Evolutionary conservation across 2,797 vertebrate genomes (phyloP), one percentile per base, ranked within the genome.

Genomic region (Enteromius radiatus): DNA sequence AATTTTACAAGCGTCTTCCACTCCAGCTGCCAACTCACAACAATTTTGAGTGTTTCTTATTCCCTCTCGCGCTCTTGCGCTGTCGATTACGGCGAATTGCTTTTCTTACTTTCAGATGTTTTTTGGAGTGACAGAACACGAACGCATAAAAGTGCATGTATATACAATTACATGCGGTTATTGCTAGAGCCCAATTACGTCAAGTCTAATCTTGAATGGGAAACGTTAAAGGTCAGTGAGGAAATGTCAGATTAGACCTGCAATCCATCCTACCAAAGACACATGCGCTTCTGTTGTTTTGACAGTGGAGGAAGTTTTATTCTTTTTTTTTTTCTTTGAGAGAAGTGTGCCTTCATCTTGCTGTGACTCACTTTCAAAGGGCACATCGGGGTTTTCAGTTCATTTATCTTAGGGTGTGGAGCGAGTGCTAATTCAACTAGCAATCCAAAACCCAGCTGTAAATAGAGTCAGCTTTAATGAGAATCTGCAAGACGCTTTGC

Each of bases 361-460:
- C 69, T 90, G 15, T 56, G 85, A 88, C 88, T 91, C 89, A 90
- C 87, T 87, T 89, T 80, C 87, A 85, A 87, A 23, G 80, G 88
- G 88, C 90, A 87, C 85, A 89, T 80, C 82, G 88, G 78, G 87
- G 78, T 87, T 92, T 91, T 85, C 89, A 89, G 89, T 79, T 89
- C 83, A 92, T 90, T 92, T 86, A 87, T 91, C 90, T 89, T 84
- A 59, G 86, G 86, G 88, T 87, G 87, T 88, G 85, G 56, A 78
- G 88, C 82, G 87, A 89, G 90, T 88, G 90, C 89, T 93, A 93
- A 94, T 92, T 89, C 92, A 90, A 85, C 88, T 83, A 87, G 84
- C 89, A 85, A 88, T 85, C 67, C 88, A 86, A 87, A 90, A 89
- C 89, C 89, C 89, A 89, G 92, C 90, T 92, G 90, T 90, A 91